A percentile compares a stretch with the other conserved stretches of the same genome.
Conservation (phyloP, 2,888 invertebrate genomes). For the Cephus nigrinus region DNA sequence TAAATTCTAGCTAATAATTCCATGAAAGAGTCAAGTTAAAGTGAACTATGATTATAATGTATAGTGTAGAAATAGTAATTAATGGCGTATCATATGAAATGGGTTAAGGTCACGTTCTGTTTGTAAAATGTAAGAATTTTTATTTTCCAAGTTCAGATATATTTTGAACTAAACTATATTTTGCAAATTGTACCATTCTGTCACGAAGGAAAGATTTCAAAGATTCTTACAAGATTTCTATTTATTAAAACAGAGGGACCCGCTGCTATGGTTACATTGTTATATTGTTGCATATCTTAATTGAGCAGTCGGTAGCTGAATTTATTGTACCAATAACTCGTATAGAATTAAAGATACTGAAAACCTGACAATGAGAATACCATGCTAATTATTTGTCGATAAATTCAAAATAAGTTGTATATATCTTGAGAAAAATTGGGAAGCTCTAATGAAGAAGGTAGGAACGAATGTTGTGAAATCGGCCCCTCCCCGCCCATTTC, state of each 20-base stretch:
- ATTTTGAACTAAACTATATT: background rate
- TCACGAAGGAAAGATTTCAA: background rate
- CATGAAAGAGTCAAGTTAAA: background rate
- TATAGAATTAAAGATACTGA: too few relatives aligned
- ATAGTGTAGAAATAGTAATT: slow-evolving; percentile 10
- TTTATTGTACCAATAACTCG: too few relatives aligned
- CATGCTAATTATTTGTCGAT: too few relatives aligned
- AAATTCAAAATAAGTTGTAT: too few relatives aligned
- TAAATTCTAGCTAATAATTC: background rate
- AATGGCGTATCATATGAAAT: slow-evolving; percentile 1
- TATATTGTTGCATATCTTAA: background rate
- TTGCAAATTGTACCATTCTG: background rate
- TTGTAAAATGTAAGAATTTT: background rate
- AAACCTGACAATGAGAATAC: too few relatives aligned
- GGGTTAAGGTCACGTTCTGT: background rate
- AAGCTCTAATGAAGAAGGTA: too few relatives aligned
- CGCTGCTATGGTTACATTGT: slow-evolving; percentile 5
- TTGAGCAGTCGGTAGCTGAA: too few relatives aligned
- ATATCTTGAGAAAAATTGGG: too few relatives aligned
- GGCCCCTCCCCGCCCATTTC: too few relatives aligned
- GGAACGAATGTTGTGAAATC: too few relatives aligned
- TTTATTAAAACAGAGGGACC: slow-evolving; percentile 2
- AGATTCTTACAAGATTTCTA: background rate
- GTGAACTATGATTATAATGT: background rate
- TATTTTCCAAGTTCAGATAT: background rate